These are phyloP conservation scores for Aphrophora alni DNA, from an alignment of 2,888 invertebrate species.

Conservation along the genomic window DNA sequence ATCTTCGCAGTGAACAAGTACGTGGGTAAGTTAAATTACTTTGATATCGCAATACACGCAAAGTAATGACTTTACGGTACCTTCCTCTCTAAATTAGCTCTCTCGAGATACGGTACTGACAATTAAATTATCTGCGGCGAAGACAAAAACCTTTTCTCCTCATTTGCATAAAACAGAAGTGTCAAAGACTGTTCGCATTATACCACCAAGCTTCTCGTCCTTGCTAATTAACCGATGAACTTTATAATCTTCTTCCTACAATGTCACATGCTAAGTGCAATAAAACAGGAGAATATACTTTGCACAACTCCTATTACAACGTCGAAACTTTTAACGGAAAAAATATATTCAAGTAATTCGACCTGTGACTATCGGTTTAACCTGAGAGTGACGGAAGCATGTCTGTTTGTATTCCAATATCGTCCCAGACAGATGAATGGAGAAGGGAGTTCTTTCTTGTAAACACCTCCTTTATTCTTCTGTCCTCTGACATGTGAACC, in stretches of 20 bases:
- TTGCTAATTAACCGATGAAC: not conserved
- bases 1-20: not conserved
- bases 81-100: not conserved
- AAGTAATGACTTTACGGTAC: not conserved
- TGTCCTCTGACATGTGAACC: not conserved
- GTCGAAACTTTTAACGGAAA: not conserved
- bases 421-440: constrained; percentile 6
- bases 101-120: not conserved
- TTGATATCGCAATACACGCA: not conserved
- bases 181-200: not conserved
- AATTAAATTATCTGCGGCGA: constrained; percentile 5
- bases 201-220: not conserved
- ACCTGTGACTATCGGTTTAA: not conserved
- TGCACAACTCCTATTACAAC: not conserved
- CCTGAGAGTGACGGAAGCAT: not conserved
- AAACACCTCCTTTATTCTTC: not conserved
- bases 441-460: not conserved
- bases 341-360: not conserved
- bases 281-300: not conserved
- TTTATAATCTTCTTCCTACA: not conserved
- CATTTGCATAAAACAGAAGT: constrained; percentile 9
- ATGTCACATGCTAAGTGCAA: not conserved
- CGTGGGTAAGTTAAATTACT: not conserved
- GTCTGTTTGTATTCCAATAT: not conserved
- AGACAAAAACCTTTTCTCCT: not conserved